Conservation (phyloP, 2,888 invertebrate species). For the Oasisia sp. region DNA sequence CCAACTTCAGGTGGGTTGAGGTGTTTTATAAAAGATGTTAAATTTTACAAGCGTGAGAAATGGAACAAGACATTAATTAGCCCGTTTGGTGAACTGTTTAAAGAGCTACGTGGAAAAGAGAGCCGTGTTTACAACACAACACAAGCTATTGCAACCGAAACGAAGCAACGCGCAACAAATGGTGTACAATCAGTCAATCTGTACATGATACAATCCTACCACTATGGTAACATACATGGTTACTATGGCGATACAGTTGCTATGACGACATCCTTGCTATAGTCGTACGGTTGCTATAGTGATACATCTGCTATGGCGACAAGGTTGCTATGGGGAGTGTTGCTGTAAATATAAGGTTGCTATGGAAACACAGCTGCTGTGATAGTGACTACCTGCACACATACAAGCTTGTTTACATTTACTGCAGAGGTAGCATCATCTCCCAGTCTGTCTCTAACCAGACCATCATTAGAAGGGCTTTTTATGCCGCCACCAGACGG, state of each 20-base stretch:
- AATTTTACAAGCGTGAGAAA: neutral
- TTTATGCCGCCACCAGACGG: neutral
- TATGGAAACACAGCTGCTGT: neutral
- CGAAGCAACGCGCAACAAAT: neutral
- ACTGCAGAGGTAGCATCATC: neutral
- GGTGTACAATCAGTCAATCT: neutral
- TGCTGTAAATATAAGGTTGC: neutral
- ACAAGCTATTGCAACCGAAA: neutral
- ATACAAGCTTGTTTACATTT: neutral
- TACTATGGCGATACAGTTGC: neutral
- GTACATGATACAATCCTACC: neutral
- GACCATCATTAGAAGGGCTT: neutral
- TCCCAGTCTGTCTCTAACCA: neutral
- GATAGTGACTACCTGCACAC: neutral
- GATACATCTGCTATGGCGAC: neutral
- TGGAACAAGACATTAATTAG: neutral
- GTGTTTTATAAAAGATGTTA: neutral
- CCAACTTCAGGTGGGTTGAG: neutral
- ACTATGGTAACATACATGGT: neutral
- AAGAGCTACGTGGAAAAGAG: neutral
- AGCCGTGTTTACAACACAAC: conserved; percentile 5
- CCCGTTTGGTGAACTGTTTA: neutral
- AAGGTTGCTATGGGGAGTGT: neutral
- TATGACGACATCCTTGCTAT: neutral
- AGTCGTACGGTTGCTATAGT: neutral